A percentile compares a stretch with the other conserved stretches of the same genome.
phyloP scores from a whole-genome alignment of 2,797 vertebrate genomes.

The Coluber constrictor region DNA sequence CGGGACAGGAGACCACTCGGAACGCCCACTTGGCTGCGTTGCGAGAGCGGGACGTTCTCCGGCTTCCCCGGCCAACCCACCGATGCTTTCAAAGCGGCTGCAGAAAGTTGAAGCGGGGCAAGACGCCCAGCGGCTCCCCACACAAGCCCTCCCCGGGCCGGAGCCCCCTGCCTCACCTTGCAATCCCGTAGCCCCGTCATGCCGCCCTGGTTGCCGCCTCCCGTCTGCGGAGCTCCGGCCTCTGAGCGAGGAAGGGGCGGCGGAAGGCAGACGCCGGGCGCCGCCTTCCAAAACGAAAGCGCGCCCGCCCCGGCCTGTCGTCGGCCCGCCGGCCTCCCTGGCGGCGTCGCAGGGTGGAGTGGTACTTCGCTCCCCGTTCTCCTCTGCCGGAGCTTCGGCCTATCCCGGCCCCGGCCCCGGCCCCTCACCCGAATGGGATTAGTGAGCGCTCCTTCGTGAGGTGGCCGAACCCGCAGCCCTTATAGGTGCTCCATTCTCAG shows the following conservation, averaged over 20 bases:
- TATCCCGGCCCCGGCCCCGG: not conserved
- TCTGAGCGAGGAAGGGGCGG: not conserved
- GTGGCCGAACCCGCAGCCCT: not conserved
- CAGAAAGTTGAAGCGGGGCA: not conserved
- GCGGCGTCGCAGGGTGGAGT: not conserved
- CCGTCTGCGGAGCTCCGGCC: not conserved
- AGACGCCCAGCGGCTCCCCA: not conserved
- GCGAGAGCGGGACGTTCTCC: not conserved
- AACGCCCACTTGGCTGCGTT: not conserved
- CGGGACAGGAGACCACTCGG: not conserved
- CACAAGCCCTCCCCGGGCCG: not conserved
- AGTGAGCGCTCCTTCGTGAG: not conserved
- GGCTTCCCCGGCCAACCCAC: not conserved
- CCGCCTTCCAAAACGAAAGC: not conserved
- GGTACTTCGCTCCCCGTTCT: not conserved
- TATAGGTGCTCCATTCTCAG: not conserved
- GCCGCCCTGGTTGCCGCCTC: not conserved
- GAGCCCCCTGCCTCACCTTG: not conserved
- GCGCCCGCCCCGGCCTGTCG: not conserved
- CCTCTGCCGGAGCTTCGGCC: not conserved
- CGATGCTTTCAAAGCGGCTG: not conserved
- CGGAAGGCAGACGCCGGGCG: not conserved
- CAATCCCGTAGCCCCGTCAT: not conserved
- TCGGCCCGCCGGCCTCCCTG: not conserved
- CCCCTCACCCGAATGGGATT: not conserved